Base-by-base conservation (phyloP, 2,113 vertebrate species). In the Toxotes chatareus region DNA sequence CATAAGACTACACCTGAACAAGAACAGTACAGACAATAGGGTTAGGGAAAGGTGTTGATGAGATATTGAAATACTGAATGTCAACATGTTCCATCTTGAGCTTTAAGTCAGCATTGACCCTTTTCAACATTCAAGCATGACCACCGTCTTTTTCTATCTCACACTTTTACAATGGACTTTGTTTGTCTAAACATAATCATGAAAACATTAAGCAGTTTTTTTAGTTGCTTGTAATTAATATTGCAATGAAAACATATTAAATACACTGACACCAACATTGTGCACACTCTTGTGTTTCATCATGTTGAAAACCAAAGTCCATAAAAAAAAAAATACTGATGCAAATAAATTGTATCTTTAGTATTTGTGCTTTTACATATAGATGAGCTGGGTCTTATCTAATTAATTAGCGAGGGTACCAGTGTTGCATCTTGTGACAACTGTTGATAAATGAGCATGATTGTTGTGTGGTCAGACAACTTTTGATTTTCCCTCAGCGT, bases 391-490 rank as follows among this genome's bases (percentile, higher is more conserved):
- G 14, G 67, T 70, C 7, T 7, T 21, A 47, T 23, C 19, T 57
- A 49, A 77, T 85, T 17, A 13, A 79, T 49, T 38, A 74, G 19
- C 40, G 8, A 80, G 11, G 0, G 1, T 16, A 13, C 7, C 13
- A 6, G 8, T 63, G 40, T 38, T 47, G 40, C 62, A 5, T 34
- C 21, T 47, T 9, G 47, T 66, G 9, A 60, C 65, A 17, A 21
- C 44, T 51, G 56, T 32, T 60, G 56, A 65, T 83, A 31, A 70
- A 65, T 55, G n/a, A 53, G 7, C 19, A 31, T 21, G 40, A 23
- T 21, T 36, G 42, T 59, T 77, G 40, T 76, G 21, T 63, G 14
- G 57, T 91, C 75, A 80, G 75, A 61, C 60, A 65, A 51, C n/a
- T 40, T 79, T 46, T 49, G 23, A 44, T 13, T 76, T 83, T 71